Evolutionary conservation across 2,113 vertebrate genomes (phyloP), one percentile per base, ranked within the genome.

Genomic region (Pedionomus torquatus): DNA sequence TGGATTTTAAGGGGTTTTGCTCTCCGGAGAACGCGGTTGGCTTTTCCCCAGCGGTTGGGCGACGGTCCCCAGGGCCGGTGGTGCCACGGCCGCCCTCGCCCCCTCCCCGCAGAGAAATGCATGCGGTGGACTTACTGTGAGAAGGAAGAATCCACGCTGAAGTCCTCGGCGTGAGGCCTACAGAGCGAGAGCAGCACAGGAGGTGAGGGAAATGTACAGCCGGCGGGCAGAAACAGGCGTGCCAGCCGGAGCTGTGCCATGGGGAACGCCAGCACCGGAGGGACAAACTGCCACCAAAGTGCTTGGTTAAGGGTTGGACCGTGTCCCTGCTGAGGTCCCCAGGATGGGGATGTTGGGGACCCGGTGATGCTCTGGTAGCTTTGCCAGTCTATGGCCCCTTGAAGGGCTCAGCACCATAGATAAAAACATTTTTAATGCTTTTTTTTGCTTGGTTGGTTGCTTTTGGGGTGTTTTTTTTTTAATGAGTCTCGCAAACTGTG

Each of bases 61-160:
- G 17, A 39, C 0, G 10, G 28, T 19, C 44, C 30, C 72, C 1
- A 0, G 58, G 8, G 14, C 65, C 0, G 0, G 13, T 3, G 16
- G 54, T 30, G 20, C 21, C 15, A 7, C 8, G 1, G 21, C 63
- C 8, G 17, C 93, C 49, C 84, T 20, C 0, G 2, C 11, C 46
- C 81, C 93, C 89, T 88, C 71, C 96, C 83, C 71, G 1, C 46
- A 1, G 70, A 43, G 66, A 14, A 11, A 20, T 1, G 8, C 89
- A 0, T 7, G 49, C n/a, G 15, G 12, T 78, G 76, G 13, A 98
- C 98, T 98, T 98, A 98, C 98, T 98, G 98, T 37, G 99, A 99
- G 96, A 99, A 98, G 90, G 99, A 99, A 78, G 99, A 99, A 96
- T 99, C 99, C 98, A 98, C 97, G 98, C 99, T 99, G 99, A 99